Conservation (phyloP, 2,113 vertebrate species). For the Hemichromis elongatus region DNA sequence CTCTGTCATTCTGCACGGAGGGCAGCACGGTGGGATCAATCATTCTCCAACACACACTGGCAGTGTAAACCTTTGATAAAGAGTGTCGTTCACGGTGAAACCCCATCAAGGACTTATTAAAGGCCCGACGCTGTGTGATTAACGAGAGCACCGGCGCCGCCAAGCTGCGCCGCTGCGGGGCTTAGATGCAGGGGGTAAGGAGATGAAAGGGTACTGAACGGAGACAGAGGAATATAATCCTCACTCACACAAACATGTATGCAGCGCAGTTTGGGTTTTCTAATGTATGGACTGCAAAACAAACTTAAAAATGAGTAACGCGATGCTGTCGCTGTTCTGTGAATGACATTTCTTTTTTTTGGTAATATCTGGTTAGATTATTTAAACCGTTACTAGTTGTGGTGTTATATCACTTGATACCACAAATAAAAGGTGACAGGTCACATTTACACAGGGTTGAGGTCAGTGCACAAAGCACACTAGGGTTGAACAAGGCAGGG, state of each 20-base stretch:
- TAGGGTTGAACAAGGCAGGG: background rate
- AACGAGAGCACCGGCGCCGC: slow-evolving; percentile 32
- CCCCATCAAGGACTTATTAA: slow-evolving; percentile 76
- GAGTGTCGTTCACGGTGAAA: slow-evolving; percentile 67
- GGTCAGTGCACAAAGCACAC: no score
- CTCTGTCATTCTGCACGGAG: slow-evolving; percentile 59
- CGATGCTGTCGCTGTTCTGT: background rate
- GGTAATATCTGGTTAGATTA: background rate
- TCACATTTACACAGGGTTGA: no score
- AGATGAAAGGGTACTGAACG: slow-evolving; percentile 27
- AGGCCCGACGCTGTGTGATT: slow-evolving; percentile 65
- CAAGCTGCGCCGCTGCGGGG: slow-evolving; percentile 35
- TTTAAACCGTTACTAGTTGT: background rate
- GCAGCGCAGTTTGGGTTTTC: background rate
- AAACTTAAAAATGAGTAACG: background rate
- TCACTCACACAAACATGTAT: background rate
- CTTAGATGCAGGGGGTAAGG: slow-evolving; percentile 22
- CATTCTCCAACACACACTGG: slow-evolving; percentile 52
- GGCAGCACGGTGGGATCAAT: slow-evolving; percentile 65
- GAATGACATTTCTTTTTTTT: background rate
- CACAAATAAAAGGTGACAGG: background rate
- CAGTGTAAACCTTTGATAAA: slow-evolving; percentile 76
- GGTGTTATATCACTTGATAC: background rate
- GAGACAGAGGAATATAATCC: background rate
- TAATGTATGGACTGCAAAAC: background rate